Conservation (phyloP, 2,888 invertebrate genomes). For the Orchesellides sinensis region DNA sequence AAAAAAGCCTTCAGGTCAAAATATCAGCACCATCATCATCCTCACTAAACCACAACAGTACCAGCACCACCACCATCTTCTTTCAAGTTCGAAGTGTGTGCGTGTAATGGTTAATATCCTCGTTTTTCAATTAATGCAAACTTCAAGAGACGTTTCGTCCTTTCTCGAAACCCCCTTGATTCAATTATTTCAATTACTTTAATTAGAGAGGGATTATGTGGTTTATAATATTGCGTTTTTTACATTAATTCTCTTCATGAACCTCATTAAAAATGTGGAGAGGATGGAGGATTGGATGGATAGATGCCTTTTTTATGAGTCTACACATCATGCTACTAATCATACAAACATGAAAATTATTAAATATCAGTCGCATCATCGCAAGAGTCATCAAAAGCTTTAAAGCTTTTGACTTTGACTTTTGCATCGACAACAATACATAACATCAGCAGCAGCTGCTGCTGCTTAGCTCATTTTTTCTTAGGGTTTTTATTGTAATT, state of each 20-base stretch:
- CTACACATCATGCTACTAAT: constrained; percentile 24
- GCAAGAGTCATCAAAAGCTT: not conserved
- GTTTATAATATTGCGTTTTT: constrained; percentile 26
- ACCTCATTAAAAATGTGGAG: constrained; percentile 56
- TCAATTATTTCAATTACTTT: constrained; percentile 67
- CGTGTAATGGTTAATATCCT: constrained; percentile 47
- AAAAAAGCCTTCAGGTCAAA: constrained; percentile 55
- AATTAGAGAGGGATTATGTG: constrained; percentile 55
- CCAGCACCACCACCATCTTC: constrained; percentile 5
- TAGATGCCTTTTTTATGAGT: constrained; percentile 13
- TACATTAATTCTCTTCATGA: constrained; percentile 46
- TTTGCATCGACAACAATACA: not conserved
- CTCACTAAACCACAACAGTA: constrained; percentile 22
- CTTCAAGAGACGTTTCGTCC: constrained; percentile 35
- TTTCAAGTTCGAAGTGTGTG: not conserved
- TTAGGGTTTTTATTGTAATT: not conserved
- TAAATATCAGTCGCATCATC: constrained; percentile 33
- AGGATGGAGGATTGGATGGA: constrained; percentile 25
- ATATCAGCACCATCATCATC: constrained; percentile 20
- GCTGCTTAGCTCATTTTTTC: constrained; percentile 27
- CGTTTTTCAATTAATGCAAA: constrained; percentile 58
- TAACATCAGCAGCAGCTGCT: constrained; percentile 1
- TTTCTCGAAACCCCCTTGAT: constrained; percentile 40
- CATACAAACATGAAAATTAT: constrained; percentile 31
- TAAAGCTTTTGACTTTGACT: not conserved